A percentile compares a stretch with the other conserved stretches of the same genome.
Conservation (phyloP, 2,888 invertebrate species). For the Clanis bilineata region DNA sequence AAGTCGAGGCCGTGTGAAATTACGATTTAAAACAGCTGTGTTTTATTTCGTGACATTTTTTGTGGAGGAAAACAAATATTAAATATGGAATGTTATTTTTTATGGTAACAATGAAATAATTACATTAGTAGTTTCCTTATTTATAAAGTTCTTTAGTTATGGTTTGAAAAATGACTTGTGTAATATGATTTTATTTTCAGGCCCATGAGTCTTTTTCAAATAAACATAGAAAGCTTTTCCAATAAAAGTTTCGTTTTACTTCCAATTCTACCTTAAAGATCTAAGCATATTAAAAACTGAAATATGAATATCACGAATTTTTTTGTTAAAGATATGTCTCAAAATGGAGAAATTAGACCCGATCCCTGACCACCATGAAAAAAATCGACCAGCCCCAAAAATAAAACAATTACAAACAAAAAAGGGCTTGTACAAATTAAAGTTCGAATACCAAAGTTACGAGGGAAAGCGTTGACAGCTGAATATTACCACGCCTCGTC, state of each 20-base stretch:
- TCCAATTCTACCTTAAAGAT: too few species aligned
- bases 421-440: conserved; percentile 18
- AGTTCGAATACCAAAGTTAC: conserved; percentile 17
- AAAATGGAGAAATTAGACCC: not conserved
- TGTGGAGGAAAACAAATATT: not conserved
- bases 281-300: too few species aligned
- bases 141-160: too few species aligned
- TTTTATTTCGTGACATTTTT: not conserved
- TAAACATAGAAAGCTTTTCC: too few species aligned
- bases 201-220: too few species aligned
- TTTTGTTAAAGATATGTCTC: not conserved
- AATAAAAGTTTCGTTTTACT: too few species aligned
- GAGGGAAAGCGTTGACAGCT: conserved; percentile 60
- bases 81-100: not conserved
- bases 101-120: too few species aligned
- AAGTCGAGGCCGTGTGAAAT: not conserved
- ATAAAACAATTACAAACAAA: conserved; percentile 14
- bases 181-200: too few species aligned
- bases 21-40: not conserved
- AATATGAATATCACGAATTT: too few species aligned
- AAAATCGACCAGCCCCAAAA: not conserved
- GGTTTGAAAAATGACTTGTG: too few species aligned
- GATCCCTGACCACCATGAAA: not conserved
- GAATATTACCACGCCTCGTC: conserved; percentile 43
- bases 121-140: too few species aligned